Conservation (phyloP, 2,113 vertebrate species). For the Coturnix japonica region DNA sequence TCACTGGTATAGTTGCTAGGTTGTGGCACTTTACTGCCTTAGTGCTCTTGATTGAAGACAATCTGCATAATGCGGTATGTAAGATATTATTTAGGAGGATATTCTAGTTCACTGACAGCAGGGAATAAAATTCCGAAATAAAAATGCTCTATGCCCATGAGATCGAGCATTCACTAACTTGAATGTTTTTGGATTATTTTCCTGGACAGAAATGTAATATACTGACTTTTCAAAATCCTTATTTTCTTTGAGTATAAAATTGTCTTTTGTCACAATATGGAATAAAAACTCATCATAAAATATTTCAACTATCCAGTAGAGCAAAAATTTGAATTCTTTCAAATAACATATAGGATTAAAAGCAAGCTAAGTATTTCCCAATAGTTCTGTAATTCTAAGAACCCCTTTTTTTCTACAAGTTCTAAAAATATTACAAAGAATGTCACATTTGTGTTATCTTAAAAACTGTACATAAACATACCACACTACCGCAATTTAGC, state of each 20-base stretch:
- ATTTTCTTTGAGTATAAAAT: not conserved
- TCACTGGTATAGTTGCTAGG: not conserved
- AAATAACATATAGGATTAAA: not conserved
- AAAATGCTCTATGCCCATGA: not conserved
- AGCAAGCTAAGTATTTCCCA: not conserved
- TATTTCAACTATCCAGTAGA: not conserved
- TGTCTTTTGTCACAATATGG: not conserved
- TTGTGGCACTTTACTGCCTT: not conserved
- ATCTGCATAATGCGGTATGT: fast-evolving
- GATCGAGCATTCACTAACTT: not conserved
- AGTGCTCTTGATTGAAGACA: not conserved
- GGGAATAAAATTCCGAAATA: not conserved
- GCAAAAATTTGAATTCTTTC: not conserved
- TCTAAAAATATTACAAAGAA: not conserved
- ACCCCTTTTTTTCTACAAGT: not conserved
- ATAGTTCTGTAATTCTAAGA: not conserved
- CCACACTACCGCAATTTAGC: not conserved
- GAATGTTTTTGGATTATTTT: not conserved
- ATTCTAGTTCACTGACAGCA: not conserved
- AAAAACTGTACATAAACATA: not conserved
- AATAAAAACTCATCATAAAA: not conserved
- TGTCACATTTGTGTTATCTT: not conserved
- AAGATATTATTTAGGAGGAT: not conserved
- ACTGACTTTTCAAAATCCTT: not conserved
- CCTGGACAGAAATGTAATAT: not conserved